A percentile compares a stretch with the other conserved stretches of the same genome.
These are phyloP conservation scores for Neostethus bicornis DNA, from an alignment of 2,797 vertebrate genomes.

Conservation along the genomic window DNA sequence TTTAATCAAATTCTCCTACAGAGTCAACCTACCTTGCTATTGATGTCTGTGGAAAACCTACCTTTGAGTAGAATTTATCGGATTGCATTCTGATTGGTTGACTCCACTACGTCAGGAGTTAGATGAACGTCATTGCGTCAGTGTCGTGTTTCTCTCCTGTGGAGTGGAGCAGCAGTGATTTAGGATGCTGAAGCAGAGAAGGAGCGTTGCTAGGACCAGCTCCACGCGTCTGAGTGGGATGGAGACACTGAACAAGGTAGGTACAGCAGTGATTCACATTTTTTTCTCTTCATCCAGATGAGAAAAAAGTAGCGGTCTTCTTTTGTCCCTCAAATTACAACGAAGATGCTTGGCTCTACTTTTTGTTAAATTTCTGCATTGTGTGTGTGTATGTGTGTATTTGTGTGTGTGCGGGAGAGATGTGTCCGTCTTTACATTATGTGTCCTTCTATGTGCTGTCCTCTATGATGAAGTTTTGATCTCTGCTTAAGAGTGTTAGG, in stretches of 20 bases:
- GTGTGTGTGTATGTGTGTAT: constrained; percentile 1
- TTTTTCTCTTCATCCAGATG: neutral
- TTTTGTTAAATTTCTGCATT: constrained; percentile 24
- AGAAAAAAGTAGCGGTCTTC: neutral
- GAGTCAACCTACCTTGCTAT: constrained; percentile 81
- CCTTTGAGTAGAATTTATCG: constrained; percentile 39
- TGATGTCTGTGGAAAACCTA: constrained; percentile 13
- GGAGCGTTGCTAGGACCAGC: constrained; percentile 57
- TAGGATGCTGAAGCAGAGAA: constrained; percentile 68
- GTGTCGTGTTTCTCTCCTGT: constrained; percentile 42
- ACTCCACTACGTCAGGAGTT: constrained; percentile 23
- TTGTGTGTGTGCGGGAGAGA: no score
- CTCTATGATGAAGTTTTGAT: constrained; percentile 24
- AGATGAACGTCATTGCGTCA: constrained; percentile 51
- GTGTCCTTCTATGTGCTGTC: constrained; percentile 29
- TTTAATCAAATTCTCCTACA: constrained; percentile 62
- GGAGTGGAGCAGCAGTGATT: constrained; percentile 53
- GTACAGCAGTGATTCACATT: constrained; percentile 28
- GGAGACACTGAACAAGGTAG: constrained; percentile 68
- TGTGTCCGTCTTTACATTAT: neutral
- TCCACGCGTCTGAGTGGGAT: constrained; percentile 65
- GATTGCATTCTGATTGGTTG: constrained; percentile 68
- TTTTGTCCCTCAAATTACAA: neutral
- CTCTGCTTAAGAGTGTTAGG: constrained; percentile 21
- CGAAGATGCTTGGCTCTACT: constrained; percentile 20